Percentiles rank a stretch among this genome's conserved stretches.
Conservation (phyloP, 1,140 invertebrate genomes). For the Apis florea region DNA sequence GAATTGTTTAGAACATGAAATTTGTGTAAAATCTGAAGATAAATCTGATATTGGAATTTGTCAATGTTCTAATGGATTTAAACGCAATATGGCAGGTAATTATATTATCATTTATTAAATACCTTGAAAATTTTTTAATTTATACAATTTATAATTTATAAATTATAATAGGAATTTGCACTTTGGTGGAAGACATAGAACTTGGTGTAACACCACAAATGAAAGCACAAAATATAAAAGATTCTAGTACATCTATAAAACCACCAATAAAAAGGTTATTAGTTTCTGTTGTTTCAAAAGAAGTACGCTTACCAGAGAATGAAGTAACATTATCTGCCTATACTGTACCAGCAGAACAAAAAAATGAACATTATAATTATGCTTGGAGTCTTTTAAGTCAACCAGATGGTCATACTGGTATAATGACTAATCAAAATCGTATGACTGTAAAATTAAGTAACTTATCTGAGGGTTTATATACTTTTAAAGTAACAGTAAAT, state of each 20-base stretch:
- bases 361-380: conserved; percentile 90
- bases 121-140: not conserved
- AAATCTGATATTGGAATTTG: conserved; percentile 85
- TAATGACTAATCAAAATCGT: conserved; percentile 93
- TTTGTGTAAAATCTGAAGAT: conserved; percentile 82
- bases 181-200: conserved; percentile 58
- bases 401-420: conserved; percentile 88
- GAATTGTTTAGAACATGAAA: conserved; percentile 84
- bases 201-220: conserved; percentile 70
- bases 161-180: conserved; percentile 64
- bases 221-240: conserved; percentile 65
- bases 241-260: conserved; percentile 72
- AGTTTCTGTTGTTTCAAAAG: conserved; percentile 89
- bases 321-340: conserved; percentile 88
- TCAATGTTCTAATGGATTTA: conserved; percentile 83
- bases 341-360: conserved; percentile 88
- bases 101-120: conserved; percentile 24
- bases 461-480: conserved; percentile 92
- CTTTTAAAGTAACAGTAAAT: conserved; percentile 92
- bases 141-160: conserved; percentile 36
- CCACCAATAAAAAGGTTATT: conserved; percentile 84
- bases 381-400: conserved; percentile 92
- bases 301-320: conserved; percentile 79
- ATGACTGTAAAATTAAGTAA: conserved; percentile 88
- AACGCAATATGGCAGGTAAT: conserved; percentile 79